Percentiles rank a stretch among this genome's conserved stretches.
Evolutionary conservation across 1,140 invertebrate species (phyloP).

Genomic region (Drosophila chauvacae): DNA sequence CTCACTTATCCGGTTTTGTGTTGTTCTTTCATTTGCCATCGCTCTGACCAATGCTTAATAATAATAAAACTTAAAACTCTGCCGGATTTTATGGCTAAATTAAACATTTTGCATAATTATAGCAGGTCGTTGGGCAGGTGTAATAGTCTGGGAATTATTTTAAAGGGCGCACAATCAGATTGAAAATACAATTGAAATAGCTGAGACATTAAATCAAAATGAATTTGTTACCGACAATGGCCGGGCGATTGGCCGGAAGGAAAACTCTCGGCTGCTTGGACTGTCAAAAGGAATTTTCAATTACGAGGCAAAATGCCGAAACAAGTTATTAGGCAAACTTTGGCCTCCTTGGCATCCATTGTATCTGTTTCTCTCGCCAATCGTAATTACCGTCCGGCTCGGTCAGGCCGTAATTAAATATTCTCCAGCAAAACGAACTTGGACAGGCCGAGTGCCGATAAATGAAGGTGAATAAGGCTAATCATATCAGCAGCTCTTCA

Average conservation of each 20-base stretch:
- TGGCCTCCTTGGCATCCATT: constrained; percentile 13
- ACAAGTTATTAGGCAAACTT: constrained; percentile 76
- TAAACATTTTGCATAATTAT: constrained; percentile 60
- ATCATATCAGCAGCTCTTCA: constrained; percentile 43
- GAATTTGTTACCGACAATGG: constrained; percentile 50
- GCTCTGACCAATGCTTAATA: constrained; percentile 8
- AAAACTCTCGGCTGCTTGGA: constrained; percentile 17
- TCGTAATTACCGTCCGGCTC: constrained; percentile 44
- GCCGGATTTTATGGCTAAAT: constrained; percentile 41
- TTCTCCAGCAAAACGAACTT: constrained; percentile 44
- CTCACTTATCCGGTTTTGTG: constrained; percentile 10
- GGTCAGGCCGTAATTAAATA: constrained; percentile 63
- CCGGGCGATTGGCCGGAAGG: constrained; percentile 22
- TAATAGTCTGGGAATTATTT: constrained; percentile 34
- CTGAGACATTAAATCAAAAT: constrained; percentile 64
- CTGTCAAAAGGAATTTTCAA: constrained; percentile 75
- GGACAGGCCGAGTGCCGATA: constrained; percentile 21
- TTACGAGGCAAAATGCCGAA: constrained; percentile 66
- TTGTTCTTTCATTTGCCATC: constrained; percentile 47
- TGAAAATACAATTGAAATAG: constrained; percentile 24
- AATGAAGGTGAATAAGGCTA: constrained; percentile 20
- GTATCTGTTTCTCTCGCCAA: constrained; percentile 26
- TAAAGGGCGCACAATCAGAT: constrained; percentile 31
- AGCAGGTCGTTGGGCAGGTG: constrained; percentile 29
- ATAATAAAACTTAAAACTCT: constrained; percentile 44